A percentile compares a stretch with the other conserved stretches of the same genome.
phyloP scores from a whole-genome alignment of 2,113 vertebrate genomes.

The Eurypyga helias region DNA sequence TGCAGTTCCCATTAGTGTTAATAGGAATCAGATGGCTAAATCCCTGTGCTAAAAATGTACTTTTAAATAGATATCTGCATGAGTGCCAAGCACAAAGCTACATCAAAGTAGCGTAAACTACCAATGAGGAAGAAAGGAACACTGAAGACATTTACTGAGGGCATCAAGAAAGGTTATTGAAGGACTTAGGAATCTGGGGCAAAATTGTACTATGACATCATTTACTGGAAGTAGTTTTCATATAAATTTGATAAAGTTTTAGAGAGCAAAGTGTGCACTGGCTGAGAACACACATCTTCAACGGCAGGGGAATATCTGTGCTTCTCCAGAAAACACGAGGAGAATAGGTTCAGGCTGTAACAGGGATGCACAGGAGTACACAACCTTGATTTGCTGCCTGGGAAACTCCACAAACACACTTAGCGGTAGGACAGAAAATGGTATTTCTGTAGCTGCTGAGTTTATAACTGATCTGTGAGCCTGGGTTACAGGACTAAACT shows the following conservation, averaged over 20 bases:
- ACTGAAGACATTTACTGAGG: background rate
- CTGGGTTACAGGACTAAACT: background rate
- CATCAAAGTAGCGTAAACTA: background rate
- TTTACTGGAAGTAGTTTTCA: background rate
- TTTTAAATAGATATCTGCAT: slow-evolving; percentile 39
- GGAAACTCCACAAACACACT: background rate
- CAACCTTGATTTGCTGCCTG: background rate
- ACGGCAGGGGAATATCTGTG: background rate
- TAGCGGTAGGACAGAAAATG: background rate
- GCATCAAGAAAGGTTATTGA: background rate
- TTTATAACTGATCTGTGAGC: background rate
- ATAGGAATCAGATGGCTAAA: slow-evolving; percentile 62
- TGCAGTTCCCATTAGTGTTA: slow-evolving; percentile 56
- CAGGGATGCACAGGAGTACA: background rate
- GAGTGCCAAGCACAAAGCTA: background rate
- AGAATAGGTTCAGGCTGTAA: background rate
- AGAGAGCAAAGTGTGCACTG: background rate
- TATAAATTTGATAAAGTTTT: background rate
- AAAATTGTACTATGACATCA: background rate
- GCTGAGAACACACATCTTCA: background rate
- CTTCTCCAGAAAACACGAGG: background rate
- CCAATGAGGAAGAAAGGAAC: background rate
- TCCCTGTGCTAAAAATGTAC: slow-evolving; percentile 31
- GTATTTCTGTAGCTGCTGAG: background rate
- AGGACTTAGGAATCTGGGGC: background rate